Evolutionary conservation across 2,888 invertebrate genomes (phyloP).

Genomic region (Lymantria dispar): DNA sequence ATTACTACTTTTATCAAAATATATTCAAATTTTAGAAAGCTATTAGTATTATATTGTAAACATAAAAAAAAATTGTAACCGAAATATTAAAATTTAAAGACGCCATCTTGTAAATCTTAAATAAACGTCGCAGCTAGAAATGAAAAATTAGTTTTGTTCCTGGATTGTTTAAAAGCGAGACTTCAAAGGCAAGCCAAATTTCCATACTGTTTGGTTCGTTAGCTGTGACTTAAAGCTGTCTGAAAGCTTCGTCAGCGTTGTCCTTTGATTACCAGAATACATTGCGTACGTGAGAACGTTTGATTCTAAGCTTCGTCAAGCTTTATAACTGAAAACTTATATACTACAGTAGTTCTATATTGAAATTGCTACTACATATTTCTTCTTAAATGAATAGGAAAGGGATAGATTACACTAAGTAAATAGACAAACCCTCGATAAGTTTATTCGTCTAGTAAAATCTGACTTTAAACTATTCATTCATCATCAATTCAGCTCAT

Average conservation of each 20-base stretch:
- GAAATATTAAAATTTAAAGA: no score
- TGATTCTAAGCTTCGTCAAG: neutral
- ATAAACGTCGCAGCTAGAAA: neutral
- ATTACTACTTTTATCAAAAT: no score
- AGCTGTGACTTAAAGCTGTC: slow-evolving; percentile 30
- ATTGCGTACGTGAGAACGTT: slow-evolving; percentile 8
- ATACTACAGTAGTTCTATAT: neutral
- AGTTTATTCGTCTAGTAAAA: no score
- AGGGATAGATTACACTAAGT: no score
- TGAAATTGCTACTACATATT: neutral
- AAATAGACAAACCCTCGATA: no score
- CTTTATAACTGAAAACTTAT: neutral
- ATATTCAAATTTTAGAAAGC: no score
- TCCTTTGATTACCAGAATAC: slow-evolving; percentile 29
- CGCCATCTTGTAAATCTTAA: neutral
- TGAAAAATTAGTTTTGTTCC: slow-evolving; percentile 23
- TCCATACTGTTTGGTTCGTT: slow-evolving; percentile 42
- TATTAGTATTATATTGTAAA: no score
- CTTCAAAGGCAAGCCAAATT: slow-evolving; percentile 28
- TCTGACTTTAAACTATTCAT: no score
- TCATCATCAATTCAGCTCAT: no score
- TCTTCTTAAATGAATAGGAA: no score
- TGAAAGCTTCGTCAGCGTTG: slow-evolving; percentile 18
- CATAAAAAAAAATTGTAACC: no score
- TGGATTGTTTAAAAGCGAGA: slow-evolving; percentile 21